Conservation (phyloP, 2,888 invertebrate species). For the Tenthredo scrophulariae region DNA sequence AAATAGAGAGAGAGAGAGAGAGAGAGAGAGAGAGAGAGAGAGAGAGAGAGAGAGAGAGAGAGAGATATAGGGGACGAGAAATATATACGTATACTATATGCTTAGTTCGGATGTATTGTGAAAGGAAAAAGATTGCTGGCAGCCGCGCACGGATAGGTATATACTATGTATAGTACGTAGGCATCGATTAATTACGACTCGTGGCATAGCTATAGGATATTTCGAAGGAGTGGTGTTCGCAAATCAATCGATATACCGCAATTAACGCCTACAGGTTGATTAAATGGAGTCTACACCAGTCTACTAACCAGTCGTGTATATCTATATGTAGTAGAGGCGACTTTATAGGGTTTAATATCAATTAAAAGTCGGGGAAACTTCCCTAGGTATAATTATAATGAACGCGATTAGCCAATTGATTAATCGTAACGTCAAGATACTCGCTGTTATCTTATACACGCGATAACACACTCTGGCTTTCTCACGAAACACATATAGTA, state of each 20-base stretch:
- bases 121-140: background rate
- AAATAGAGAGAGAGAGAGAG: too few species aligned
- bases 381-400: background rate
- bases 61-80: background rate
- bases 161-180: background rate
- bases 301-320: background rate
- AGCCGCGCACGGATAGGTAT: background rate
- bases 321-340: background rate
- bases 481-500: background rate
- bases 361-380: background rate
- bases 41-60: too few species aligned
- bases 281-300: conserved; percentile 26
- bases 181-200: background rate
- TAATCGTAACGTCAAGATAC: background rate
- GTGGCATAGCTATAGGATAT: background rate
- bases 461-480: background rate
- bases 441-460: background rate
- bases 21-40: too few species aligned
- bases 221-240: conserved; percentile 24
- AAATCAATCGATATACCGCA: conserved; percentile 4
- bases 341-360: background rate
- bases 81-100: background rate
- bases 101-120: background rate
- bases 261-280: conserved; percentile 24
- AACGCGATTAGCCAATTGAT: conserved; percentile 15